Evolutionary conservation across 2,888 invertebrate species (phyloP).

Genomic region (Habrosyne pyritoides): DNA sequence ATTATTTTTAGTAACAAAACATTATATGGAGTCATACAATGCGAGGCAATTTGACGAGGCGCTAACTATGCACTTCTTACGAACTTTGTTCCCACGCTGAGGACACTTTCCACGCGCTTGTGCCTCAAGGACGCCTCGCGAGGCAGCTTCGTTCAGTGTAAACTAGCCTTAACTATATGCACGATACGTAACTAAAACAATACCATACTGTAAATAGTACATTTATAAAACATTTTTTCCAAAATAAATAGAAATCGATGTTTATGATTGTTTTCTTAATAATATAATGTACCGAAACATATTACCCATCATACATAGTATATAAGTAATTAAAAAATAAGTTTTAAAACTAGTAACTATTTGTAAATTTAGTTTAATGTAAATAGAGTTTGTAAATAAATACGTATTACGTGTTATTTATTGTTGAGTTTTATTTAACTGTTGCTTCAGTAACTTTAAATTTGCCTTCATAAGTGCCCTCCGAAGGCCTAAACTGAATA

Average conservation of each 20-base stretch:
- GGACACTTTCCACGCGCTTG: neutral
- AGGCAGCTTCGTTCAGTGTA: slow-evolving; percentile 3
- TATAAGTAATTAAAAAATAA: slow-evolving; percentile 1
- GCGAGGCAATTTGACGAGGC: neutral
- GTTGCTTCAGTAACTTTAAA: too few species aligned
- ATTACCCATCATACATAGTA: slow-evolving; percentile 8
- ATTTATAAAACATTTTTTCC: slow-evolving; percentile 14
- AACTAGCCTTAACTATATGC: slow-evolving; percentile 5
- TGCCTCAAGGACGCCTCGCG: neutral
- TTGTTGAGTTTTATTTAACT: slow-evolving; percentile 47
- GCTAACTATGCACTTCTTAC: slow-evolving; percentile 1
- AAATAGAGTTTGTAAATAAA: slow-evolving; percentile 77
- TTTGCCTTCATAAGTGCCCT: too few species aligned
- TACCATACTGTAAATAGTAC: slow-evolving; percentile 5
- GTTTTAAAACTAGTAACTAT: slow-evolving; percentile 16
- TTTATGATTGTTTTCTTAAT: slow-evolving; percentile 27
- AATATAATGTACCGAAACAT: slow-evolving; percentile 25
- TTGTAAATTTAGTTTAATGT: slow-evolving; percentile 48
- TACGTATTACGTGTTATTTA: slow-evolving; percentile 71
- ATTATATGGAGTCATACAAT: neutral
- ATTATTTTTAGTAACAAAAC: neutral
- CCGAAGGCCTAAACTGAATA: too few species aligned
- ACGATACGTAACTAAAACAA: slow-evolving; percentile 8
- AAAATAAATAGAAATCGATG: slow-evolving; percentile 17
- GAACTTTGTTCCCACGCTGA: neutral